Evolutionary conservation across 2,113 vertebrate species (phyloP).

Genomic region (Camelus bactrianus): DNA sequence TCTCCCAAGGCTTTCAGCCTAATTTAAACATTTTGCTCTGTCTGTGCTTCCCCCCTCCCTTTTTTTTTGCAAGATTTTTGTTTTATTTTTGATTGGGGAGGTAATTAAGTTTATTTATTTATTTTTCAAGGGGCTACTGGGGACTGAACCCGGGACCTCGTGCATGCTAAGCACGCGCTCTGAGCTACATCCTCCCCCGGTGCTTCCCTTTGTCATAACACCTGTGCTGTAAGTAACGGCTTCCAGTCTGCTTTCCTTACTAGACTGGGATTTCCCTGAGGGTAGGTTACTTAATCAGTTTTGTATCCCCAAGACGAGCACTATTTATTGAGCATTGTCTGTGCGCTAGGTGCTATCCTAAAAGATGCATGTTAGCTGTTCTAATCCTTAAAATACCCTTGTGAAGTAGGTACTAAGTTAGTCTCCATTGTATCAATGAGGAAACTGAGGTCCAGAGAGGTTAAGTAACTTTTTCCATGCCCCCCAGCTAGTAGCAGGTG

Average conservation of each 20-base stretch:
- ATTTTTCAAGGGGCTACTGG: too few species aligned
- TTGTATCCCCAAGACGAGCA: background rate
- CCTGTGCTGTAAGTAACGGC: background rate
- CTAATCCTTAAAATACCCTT: conserved; percentile 5
- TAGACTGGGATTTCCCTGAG: background rate
- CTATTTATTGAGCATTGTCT: background rate
- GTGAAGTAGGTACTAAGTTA: background rate
- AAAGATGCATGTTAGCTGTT: background rate
- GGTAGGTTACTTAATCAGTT: background rate
- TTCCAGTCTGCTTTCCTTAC: background rate
- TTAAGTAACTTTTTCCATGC: background rate
- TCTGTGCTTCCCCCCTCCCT: background rate
- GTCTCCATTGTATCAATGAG: background rate
- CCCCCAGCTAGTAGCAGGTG: background rate
- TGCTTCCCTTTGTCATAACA: background rate
- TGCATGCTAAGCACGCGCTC: too few species aligned
- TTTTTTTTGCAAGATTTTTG: too few species aligned
- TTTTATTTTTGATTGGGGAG: too few species aligned
- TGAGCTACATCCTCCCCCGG: too few species aligned
- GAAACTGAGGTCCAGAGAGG: background rate
- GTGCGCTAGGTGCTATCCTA: background rate
- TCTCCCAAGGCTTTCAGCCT: background rate
- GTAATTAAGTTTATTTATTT: too few species aligned
- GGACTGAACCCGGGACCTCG: too few species aligned
- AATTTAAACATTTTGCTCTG: background rate